Evolutionary conservation across 2,888 invertebrate species (phyloP), one percentile per base, ranked within the genome.

Genomic region (Acheta domesticus): DNA sequence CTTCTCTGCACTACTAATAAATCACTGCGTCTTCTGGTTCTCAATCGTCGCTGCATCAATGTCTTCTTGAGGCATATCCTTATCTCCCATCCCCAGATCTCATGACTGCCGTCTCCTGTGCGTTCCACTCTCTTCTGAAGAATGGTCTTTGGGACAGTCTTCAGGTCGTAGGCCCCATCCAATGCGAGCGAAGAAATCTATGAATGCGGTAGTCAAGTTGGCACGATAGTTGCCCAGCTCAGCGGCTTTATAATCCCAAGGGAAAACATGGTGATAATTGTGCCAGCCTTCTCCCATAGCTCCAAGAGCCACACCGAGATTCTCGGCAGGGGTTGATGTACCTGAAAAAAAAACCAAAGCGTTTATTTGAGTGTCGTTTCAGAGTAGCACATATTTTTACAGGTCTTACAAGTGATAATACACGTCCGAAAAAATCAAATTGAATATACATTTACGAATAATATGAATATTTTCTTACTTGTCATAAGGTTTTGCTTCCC

Each of bases 161-260:
- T 96, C 83, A 96, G 86, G 86, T 96, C 96, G 85, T 96, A 96
- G 0, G 95, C 96, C 96, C 92, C 93, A 94, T 21, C 97, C 97
- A 82, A 96, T 88, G 86, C 91, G 91, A 16, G 94, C 93, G 87
- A 94, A 94, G 85, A 93, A 90, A 85, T 96, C 94, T 83, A 96
- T 94, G 85, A 95, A 93, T 16, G 89, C 87, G 0, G 94, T 93
- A 0, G 95, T 94, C 83, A 93, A 88, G 86, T 96, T 96, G 16
- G 20, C 12, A 11, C 48, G 49, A 86, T 91, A 91, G 84, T 91
- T 91, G 36, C 94, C 94, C 74, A 93, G 89, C 85, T 95, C 95
- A 20, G 94, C 92, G 3, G 95, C 93, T 85, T 93, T 92, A 89
- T 95, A 95, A 85, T 95, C 95, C 92, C 93, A 94, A 11, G 95